Base-by-base conservation (phyloP, 2,888 invertebrate species). In the Drosophila lutescens region DNA sequence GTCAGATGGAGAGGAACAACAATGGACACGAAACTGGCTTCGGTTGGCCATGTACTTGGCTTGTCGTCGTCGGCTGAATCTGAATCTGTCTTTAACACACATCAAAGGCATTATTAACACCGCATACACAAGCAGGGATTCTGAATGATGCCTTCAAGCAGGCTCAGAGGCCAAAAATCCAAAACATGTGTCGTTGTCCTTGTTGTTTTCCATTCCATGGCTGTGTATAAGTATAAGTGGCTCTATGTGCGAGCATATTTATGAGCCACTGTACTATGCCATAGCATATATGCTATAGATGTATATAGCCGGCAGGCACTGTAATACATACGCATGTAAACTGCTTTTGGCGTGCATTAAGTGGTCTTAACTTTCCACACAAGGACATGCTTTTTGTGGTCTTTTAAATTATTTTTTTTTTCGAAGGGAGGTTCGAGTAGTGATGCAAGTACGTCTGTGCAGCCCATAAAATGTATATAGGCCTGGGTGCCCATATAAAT, bases 341-440 rank as follows among this genome's bases (percentile, higher is more conserved):
- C 81, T 84, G 86, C 79, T 88, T 84, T 89, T 86, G 88, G 75
- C 76, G 68, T 85, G 89, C 80, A 89, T 89, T 89, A 89, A 89
- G 87, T 88, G 89, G 89, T 87, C 79, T 89, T 87, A 87, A 80
- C 78, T 72, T 85, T 80, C 86, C 79, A 68, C 85, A 80, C 86
- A 88, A 85, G 89, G 87, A 89, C 88, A 86, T 75, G 85, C 77
- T 74, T 77, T 82, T 79, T 86, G 89, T 71, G 88, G 89, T 85
- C 89, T 86, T 86, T 87, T 78, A 86, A 89, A 69, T 65, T 69
- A 72, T 76, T 74, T 72, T 58, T 30, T 30, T 30, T 44, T 34
- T 13, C 13, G 23, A 43, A 12, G 30, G 26, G 23, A 26, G 20
- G 20, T 20, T 26, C 23, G 32, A 43, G 20, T 44, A 6, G 8